Base-by-base conservation (phyloP, 2,113 vertebrate species). In the Ochotona curzoniae region DNA sequence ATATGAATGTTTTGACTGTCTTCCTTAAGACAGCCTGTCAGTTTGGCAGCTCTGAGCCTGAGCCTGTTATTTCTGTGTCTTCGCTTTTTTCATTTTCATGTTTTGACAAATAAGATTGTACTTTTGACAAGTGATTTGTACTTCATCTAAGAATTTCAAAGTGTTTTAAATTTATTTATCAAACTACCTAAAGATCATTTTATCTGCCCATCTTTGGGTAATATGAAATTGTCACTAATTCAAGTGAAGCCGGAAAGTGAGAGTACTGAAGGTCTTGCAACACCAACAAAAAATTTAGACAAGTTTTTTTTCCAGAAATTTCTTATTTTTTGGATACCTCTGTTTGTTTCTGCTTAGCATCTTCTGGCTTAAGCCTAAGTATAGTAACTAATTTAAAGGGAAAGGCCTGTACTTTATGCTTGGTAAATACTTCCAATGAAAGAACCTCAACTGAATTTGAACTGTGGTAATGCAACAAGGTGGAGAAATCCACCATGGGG, bases 101-200 rank as follows among this genome's bases (percentile, higher is more conserved):
- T 97, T 97, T 97, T 97, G 97, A 97, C 97, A 97, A 95, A 96
- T 95, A 93, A 96, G 88, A 95, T 94, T 95, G 91, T 96, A 95
- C 95, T 95, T 96, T 96, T 97, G 96, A 97, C 96, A 95, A 95
- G 92, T 95, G 97, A 96, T 96, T 95, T 95, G 75, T 96, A 93
- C 69, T 96, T 95, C 82, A 89, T 95, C 90, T 95, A 89, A 96
- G 90, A 91, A 95, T 96, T 96, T 96, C 49, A 81, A 71, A 95
- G 88, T 94, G 83, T 90, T 95, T 93, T 92, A 54, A 96, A 95
- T 95, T 80, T 93, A 94, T 95, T 93, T 94, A 92, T 96, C 96
- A 96, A 97, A 89, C 92, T 89, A 90, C 84, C 69, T 94, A 64
- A 92, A 92, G 82, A 96, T 95, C 10, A 67, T 92, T 95, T 90